Evolutionary conservation across 92 coral and sea anemone genomes (phyloP).

Genomic region (Muricea muricata): DNA sequence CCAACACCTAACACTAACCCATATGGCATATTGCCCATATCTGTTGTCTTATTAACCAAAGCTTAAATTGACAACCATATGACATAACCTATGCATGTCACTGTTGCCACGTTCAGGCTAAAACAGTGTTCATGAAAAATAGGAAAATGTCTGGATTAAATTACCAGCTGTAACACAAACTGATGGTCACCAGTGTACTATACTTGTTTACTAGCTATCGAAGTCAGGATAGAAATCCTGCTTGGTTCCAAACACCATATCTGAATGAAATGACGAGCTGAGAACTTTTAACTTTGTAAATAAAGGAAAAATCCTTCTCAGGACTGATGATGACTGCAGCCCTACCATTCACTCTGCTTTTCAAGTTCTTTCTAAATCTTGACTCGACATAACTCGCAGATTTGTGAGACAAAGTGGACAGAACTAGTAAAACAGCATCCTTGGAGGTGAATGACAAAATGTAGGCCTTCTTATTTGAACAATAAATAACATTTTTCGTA

Average conservation of each 20-base stretch:
- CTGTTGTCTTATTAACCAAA: no score
- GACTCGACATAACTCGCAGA: slow-evolving; percentile 45
- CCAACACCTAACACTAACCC: no score
- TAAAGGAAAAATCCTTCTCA: slow-evolving; percentile 63
- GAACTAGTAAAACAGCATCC: slow-evolving; percentile 46
- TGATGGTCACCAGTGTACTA: no score
- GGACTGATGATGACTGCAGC: slow-evolving; percentile 58
- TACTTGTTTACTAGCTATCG: no score
- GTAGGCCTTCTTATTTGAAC: neutral
- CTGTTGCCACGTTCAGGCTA: no score
- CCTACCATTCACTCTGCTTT: slow-evolving; percentile 68
- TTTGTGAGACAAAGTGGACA: slow-evolving; percentile 56
- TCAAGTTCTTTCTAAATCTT: slow-evolving; percentile 50
- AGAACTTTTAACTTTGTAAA: slow-evolving; percentile 62
- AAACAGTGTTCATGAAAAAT: no score
- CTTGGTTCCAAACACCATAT: slow-evolving; percentile 63
- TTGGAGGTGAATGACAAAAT: neutral
- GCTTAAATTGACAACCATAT: no score
- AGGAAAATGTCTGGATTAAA: no score
- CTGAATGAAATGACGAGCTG: slow-evolving; percentile 44
- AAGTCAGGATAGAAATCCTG: slow-evolving; percentile 61
- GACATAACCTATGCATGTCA: no score
- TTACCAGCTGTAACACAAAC: no score
- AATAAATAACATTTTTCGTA: no score
- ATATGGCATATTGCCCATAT: no score